A percentile compares a stretch with the other conserved stretches of the same genome.
phyloP scores from a whole-genome alignment of 2,797 vertebrate genomes.

The Sebastiscus albofasciatus region DNA sequence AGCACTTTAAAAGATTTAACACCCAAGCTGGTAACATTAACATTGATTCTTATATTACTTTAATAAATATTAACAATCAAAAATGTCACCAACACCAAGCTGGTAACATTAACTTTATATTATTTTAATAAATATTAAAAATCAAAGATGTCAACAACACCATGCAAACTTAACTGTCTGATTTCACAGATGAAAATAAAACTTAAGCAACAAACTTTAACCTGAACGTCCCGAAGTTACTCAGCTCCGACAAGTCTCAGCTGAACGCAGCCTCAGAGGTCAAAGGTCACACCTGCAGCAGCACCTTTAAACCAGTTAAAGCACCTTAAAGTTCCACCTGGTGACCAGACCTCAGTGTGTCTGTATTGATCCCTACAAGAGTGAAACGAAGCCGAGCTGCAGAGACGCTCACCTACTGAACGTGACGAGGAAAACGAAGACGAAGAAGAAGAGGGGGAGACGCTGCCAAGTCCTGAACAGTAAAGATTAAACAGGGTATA shows the following conservation, averaged over 20 bases:
- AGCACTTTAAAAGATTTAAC: too few species aligned
- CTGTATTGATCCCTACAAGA: conserved; percentile 13
- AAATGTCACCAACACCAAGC: too few species aligned
- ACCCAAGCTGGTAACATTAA: too few species aligned
- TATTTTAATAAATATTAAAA: too few species aligned
- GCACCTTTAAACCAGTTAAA: background rate
- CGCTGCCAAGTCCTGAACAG: conserved; percentile 60
- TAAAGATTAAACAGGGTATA: conserved; percentile 73
- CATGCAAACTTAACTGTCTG: background rate
- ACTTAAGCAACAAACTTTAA: background rate
- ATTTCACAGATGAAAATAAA: background rate
- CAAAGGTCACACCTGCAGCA: conserved; percentile 41
- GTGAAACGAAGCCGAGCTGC: background rate
- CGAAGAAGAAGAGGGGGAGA: conserved; percentile 54
- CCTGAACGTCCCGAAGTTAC: background rate
- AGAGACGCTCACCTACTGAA: conserved; percentile 52
- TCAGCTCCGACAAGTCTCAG: background rate
- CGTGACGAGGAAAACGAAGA: conserved; percentile 38
- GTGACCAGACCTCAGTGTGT: background rate
- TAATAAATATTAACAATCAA: too few species aligned
- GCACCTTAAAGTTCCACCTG: conserved; percentile 24
- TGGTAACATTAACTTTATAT: too few species aligned
- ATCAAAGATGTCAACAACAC: too few species aligned
- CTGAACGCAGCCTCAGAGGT: conserved; percentile 25
- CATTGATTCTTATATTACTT: too few species aligned